These are phyloP conservation scores for Ecdyonurus torrentis DNA, from an alignment of 2,888 invertebrate species.

Conservation along the genomic window DNA sequence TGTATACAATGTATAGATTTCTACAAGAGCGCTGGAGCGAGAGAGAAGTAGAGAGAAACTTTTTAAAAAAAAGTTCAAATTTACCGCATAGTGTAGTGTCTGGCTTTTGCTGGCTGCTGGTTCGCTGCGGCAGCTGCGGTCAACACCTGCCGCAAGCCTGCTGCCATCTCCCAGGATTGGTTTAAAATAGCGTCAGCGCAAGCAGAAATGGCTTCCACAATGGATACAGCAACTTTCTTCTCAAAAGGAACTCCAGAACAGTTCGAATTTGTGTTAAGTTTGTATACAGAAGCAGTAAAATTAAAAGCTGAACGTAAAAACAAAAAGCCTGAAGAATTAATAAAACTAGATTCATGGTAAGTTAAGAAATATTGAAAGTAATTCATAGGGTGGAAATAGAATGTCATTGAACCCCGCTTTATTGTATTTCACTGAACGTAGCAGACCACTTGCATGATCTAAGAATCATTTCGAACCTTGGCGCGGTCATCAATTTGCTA, in stretches of 20 bases:
- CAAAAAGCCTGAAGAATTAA: slow-evolving; percentile 86
- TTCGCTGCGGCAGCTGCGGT: slow-evolving; percentile 4
- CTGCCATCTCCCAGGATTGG: neutral
- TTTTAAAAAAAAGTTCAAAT: neutral
- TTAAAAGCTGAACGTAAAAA: slow-evolving; percentile 78
- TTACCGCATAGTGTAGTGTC: neutral
- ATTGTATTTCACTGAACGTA: slow-evolving; percentile 17
- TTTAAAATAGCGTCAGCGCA: neutral
- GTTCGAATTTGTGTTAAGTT: slow-evolving; percentile 74
- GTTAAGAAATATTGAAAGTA: slow-evolving; percentile 25
- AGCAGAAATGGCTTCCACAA: slow-evolving; percentile 55
- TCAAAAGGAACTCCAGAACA: slow-evolving; percentile 67
- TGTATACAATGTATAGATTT: too few relatives aligned
- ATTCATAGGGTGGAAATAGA: slow-evolving; percentile 13
- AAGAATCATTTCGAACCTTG: slow-evolving; percentile 14
- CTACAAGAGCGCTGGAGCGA: too few relatives aligned
- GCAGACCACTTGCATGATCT: slow-evolving; percentile 16
- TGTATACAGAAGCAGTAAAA: slow-evolving; percentile 81
- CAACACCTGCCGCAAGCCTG: slow-evolving; percentile 1
- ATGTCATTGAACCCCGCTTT: slow-evolving; percentile 27
- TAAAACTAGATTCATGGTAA: slow-evolving; percentile 92
- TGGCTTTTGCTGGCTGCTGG: neutral
- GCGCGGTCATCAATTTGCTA: slow-evolving; percentile 17
- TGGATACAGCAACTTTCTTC: slow-evolving; percentile 88
- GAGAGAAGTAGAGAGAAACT: neutral